phyloP scores from a whole-genome alignment of 92 coral and sea anemone genomes.

The Heteractis magnifica region DNA sequence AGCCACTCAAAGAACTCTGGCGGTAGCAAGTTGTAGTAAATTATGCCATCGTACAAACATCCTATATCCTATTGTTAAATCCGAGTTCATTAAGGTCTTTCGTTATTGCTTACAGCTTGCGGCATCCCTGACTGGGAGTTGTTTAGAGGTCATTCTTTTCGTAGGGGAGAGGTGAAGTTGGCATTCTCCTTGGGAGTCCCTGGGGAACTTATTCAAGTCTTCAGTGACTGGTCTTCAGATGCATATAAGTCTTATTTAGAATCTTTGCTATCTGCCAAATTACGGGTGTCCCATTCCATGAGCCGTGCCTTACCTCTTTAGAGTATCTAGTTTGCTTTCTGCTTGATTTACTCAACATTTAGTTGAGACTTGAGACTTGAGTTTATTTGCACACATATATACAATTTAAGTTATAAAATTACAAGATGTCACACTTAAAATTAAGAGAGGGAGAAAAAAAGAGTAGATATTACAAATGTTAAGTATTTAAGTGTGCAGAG shows the following conservation, averaged over 20 bases:
- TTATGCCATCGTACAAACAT: no score
- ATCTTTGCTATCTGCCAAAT: background rate
- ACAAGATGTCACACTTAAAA: no score
- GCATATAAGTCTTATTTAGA: constrained; percentile 19
- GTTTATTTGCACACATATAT: no score
- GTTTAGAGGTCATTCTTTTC: constrained; percentile 28
- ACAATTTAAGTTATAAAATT: no score
- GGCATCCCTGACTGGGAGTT: background rate
- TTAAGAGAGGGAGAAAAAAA: no score
- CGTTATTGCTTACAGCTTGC: background rate
- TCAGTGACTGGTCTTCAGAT: constrained; percentile 23
- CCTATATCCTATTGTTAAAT: background rate
- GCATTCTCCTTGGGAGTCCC: constrained; percentile 16
- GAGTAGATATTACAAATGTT: no score
- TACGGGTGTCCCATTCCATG: constrained; percentile 5
- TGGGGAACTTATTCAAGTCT: constrained; percentile 25
- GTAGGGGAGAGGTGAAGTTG: constrained; percentile 15
- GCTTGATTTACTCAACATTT: background rate
- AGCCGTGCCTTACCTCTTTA: background rate
- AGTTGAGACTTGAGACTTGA: no score
- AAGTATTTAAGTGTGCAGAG: no score
- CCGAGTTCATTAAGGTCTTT: background rate
- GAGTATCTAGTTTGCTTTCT: no score
- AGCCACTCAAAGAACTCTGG: no score
- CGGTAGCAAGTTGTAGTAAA: no score